Evolutionary conservation across 2,888 invertebrate genomes (phyloP).

Genomic region (Acleris laterana): DNA sequence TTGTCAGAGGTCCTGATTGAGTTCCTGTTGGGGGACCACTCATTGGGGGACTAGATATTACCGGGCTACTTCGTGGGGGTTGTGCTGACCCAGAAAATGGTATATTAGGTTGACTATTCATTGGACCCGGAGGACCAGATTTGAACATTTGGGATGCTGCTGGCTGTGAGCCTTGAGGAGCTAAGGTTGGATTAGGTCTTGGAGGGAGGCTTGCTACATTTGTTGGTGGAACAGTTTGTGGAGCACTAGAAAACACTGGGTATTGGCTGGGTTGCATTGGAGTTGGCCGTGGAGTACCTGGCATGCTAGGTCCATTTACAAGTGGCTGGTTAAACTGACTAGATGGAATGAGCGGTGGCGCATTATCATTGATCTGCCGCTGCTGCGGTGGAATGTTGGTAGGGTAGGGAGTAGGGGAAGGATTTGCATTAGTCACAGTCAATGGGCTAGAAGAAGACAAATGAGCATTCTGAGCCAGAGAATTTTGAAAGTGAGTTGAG

Average conservation of each 20-base stretch:
- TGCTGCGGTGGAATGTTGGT: slow-evolving; percentile 55
- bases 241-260: slow-evolving; percentile 31
- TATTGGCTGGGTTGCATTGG: slow-evolving; percentile 39
- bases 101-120: slow-evolving; percentile 57
- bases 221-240: slow-evolving; percentile 47
- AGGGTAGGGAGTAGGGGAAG: slow-evolving; percentile 57
- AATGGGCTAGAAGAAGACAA: slow-evolving; percentile 55
- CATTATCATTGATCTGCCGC: slow-evolving; percentile 74
- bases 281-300: slow-evolving; percentile 27
- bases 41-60: slow-evolving; percentile 52
- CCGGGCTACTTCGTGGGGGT: slow-evolving; percentile 59
- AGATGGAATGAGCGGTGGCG: slow-evolving; percentile 74
- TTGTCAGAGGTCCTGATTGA: slow-evolving; percentile 40
- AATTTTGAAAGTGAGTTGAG: slow-evolving; percentile 49
- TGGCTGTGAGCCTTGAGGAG: slow-evolving; percentile 43
- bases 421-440: slow-evolving; percentile 53
- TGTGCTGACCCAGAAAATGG: slow-evolving; percentile 53
- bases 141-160: slow-evolving; percentile 44
- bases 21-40: slow-evolving; percentile 46
- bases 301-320: slow-evolving; percentile 65
- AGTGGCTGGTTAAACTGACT: slow-evolving; percentile 70
- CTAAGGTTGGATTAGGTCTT: slow-evolving; percentile 47
- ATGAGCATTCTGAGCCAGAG: slow-evolving; percentile 52
- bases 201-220: slow-evolving; percentile 47
- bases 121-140: slow-evolving; percentile 47